These are phyloP conservation scores for Lagorchestes hirsutus DNA, from an alignment of 2,797 vertebrate species.

Conservation along the genomic window DNA sequence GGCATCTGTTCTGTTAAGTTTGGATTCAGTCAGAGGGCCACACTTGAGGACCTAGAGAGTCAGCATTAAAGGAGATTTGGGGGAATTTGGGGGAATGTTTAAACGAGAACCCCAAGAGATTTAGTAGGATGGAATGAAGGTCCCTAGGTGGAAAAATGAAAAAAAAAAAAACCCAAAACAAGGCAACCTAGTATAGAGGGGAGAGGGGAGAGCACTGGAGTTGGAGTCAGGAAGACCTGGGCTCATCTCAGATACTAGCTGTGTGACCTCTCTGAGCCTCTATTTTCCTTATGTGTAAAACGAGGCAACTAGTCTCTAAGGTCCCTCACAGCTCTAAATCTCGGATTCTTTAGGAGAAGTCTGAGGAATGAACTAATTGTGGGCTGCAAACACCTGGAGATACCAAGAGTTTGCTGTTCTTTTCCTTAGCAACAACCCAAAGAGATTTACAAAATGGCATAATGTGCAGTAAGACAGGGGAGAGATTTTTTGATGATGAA, in stretches of 20 bases:
- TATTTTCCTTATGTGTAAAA: not conserved
- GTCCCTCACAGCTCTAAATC: not conserved
- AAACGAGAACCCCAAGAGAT: not conserved
- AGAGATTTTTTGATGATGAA: not conserved
- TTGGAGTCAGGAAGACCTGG: too few species aligned
- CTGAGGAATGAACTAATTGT: not conserved
- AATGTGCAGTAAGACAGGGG: rapidly evolving
- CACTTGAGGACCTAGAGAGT: too few species aligned
- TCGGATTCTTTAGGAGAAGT: not conserved
- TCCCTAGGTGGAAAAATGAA: too few species aligned
- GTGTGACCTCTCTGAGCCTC: not conserved
- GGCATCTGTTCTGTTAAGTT: too few species aligned
- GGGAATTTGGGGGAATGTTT: not conserved
- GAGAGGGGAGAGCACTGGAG: too few species aligned
- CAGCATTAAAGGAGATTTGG: not conserved
- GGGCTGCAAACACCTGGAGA: not conserved
- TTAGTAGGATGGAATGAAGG: too few species aligned
- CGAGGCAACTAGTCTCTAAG: too few species aligned
- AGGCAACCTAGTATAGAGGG: too few species aligned
- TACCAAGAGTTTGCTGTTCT: not conserved
- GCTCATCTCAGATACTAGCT: too few species aligned
- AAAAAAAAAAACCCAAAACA: too few species aligned
- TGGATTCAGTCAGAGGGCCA: too few species aligned
- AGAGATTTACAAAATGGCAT: not conserved
- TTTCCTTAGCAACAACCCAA: not conserved